Base-by-base conservation (phyloP, 2,888 invertebrate species). In the Digitonthophagus gazella region DNA sequence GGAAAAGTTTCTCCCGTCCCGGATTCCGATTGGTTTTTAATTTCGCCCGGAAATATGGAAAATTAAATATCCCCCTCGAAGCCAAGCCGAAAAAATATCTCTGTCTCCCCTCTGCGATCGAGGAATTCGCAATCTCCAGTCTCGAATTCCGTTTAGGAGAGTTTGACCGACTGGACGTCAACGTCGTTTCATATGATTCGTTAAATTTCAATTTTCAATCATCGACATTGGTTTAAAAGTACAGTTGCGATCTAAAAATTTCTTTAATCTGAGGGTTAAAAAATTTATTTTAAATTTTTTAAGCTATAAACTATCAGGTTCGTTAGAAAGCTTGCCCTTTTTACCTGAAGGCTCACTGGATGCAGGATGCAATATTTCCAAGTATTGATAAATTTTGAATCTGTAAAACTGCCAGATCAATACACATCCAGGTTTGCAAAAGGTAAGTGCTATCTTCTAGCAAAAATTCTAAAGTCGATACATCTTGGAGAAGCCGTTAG, bases 71-170 rank as follows among this genome's bases (percentile, higher is more conserved):
- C 65, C 64, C 58, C 28, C 28, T 44, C 28, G 28, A 44, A 65
- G 64, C 67, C 65, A 56, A 68, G 65, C 70, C 65, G 69, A 70
- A 70, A 67, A 70, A 56, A 70, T 70, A 67, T 61, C 61, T 67
- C 28, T 44, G 64, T 54, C 69, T 66, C 69, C 71, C 78, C 78
- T n/a, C n/a, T n/a, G n/a, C 77, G 76, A 74, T 61, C 61, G 19
- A 74, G 79, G 78, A 80, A 80, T 79, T 79, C 78, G 77, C 76
- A 78, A 79, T 79, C 78, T 79, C 78, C 75, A 77, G 76, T 77
- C 74, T 73, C 74, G 76, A 79, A 80, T 79, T 80, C 78, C 79
- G 79, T 79, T 78, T 74, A 74, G 76, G 68, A 75, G 73, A 75
- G 73, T 74, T 76, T 75, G 61, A 75, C 72, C 72, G 70, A 76